Percentiles rank a stretch among this genome's conserved stretches.
Evolutionary conservation across 2,888 invertebrate genomes (phyloP).

Genomic region (Quadriops clusia): DNA sequence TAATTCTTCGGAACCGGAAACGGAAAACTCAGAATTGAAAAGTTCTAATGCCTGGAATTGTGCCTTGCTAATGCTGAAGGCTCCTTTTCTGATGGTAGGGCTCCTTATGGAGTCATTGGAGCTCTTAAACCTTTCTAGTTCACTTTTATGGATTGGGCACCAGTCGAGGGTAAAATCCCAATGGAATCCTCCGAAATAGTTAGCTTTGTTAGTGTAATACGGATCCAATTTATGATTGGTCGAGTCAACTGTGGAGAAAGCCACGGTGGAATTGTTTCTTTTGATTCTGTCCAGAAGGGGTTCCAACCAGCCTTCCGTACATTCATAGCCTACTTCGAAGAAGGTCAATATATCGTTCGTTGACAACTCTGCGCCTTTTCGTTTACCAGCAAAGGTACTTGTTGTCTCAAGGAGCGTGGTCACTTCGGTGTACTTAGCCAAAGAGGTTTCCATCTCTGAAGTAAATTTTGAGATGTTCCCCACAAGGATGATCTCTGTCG

Average conservation of each 20-base stretch:
- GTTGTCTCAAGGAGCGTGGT: too few relatives aligned
- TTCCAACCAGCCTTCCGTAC: conserved; percentile 97
- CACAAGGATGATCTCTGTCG: conserved; percentile 89
- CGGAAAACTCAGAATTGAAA: conserved; percentile 40
- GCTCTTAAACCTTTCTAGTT: too few relatives aligned
- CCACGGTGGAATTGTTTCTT: conserved; percentile 84
- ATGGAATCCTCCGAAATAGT: conserved; percentile 99
- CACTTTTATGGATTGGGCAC: too few relatives aligned
- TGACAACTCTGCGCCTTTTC: conserved; percentile 90
- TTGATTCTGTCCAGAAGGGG: conserved; percentile 86
- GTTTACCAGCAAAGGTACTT: too few relatives aligned
- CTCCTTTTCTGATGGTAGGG: too few relatives aligned
- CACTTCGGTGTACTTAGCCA: too few relatives aligned
- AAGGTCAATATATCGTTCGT: conserved; percentile 90
- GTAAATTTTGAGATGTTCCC: conserved; percentile 97
- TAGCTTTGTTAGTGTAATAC: too few relatives aligned
- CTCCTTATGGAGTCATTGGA: too few relatives aligned
- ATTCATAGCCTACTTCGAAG: conserved; percentile 97
- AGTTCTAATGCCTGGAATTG: background rate
- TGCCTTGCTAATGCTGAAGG: too few relatives aligned
- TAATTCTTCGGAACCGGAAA: conserved; percentile 98
- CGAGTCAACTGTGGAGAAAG: conserved; percentile 97
- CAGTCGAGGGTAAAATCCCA: conserved; percentile 99
- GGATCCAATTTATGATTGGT: too few relatives aligned
- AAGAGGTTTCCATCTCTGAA: too few relatives aligned